Percentiles rank a stretch among this genome's conserved stretches.
phyloP scores from a whole-genome alignment of 2,797 vertebrate species.

The Danio albolineatus region DNA sequence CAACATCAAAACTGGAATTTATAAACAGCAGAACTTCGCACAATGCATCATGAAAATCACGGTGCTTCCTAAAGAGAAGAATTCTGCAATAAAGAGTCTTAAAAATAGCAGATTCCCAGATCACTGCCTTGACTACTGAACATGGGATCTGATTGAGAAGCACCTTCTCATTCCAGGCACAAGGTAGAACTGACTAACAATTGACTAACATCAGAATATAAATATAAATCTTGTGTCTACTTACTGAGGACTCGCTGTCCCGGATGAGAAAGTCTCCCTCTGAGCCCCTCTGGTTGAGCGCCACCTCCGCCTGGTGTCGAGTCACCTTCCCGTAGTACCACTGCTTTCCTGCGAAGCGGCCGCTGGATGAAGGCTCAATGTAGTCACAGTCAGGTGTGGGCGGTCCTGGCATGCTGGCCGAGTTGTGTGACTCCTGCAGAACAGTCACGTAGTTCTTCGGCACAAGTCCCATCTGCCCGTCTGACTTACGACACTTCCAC shows the following conservation, averaged over 20 bases:
- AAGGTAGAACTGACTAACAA: not conserved
- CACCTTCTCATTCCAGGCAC: not conserved
- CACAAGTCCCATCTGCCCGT: constrained; percentile 89
- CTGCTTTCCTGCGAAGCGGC: constrained; percentile 88
- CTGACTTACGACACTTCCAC: constrained; percentile 93
- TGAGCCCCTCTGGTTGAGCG: constrained; percentile 87
- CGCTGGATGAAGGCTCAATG: constrained; percentile 85
- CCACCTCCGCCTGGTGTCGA: constrained; percentile 91
- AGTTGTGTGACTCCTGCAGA: constrained; percentile 82
- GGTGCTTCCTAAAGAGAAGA: no score
- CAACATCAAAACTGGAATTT: no score
- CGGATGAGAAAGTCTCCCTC: constrained; percentile 94
- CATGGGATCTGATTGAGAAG: not conserved
- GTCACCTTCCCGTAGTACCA: constrained; percentile 96
- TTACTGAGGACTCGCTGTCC: constrained; percentile 93
- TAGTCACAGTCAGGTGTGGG: constrained; percentile 91
- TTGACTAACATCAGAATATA: not conserved
- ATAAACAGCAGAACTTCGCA: not conserved
- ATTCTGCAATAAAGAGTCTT: no score
- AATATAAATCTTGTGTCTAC: constrained; percentile 60
- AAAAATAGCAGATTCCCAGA: no score
- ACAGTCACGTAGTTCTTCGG: constrained; percentile 93
- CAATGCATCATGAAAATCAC: no score
- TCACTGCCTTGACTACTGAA: no score
- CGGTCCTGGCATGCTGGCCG: constrained; percentile 80